Base-by-base conservation (phyloP, 2,888 invertebrate genomes). In the Torymus texanus region DNA sequence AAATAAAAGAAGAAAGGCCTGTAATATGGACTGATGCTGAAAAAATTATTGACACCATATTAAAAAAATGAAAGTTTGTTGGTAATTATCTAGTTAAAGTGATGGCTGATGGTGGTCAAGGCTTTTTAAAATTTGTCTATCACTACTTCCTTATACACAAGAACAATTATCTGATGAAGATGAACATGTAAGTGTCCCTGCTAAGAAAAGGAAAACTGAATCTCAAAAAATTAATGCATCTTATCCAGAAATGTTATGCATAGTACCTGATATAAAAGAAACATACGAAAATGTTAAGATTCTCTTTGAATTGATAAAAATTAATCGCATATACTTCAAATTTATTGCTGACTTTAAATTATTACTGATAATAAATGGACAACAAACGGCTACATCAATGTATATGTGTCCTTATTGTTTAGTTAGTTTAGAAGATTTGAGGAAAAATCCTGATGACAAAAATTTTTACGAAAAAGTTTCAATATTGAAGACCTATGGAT, bases 151-250 rank as follows among this genome's bases (percentile, higher is more conserved):
- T 24, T 24, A 3, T 3, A 24, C 24, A 24, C 24, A 2, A 24
- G 3, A 2, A 3, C 2, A 24, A 24, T n/a, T n/a, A n/a, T n/a
- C 24, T 24, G 24, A 24, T 24, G 24, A 24, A 24, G 24, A 24
- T 24, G 24, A 24, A n/a, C n/a, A n/a, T n/a, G n/a, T n/a, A n/a
- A n/a, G n/a, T 24, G 24, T 24, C 2, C 24, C 24, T 24, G 3
- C 2, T 2, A 24, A 24, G 5, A 2, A 58, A 58, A 58, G n/a
- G n/a, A 5, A n/a, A 58, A 58, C 24, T 24, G 56, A 58, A n/a
- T 58, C n/a, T 58, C 56, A 58, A 58, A 58, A 58, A 4, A 58
- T 58, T 13, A 58, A 58, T n/a, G 56, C 56, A 58, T 58, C 56
- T n/a, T n/a, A 58, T 58, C n/a, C 56, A 58, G 56, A 58, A 58